Evolutionary conservation across 2,113 vertebrate species (phyloP).

Genomic region (Thermophis baileyi): DNA sequence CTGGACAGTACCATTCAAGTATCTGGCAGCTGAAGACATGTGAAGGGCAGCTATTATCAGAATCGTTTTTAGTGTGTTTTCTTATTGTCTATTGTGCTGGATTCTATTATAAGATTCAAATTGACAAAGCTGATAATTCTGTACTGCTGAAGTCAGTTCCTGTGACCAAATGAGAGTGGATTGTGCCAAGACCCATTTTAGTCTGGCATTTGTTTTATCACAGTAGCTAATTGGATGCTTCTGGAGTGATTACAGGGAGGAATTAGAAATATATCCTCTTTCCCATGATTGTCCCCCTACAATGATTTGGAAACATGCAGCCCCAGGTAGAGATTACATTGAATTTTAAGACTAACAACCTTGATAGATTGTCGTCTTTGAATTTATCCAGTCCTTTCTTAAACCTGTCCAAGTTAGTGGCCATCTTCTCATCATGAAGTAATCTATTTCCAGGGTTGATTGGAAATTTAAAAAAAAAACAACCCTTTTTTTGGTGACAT

Average conservation of each 20-base stretch:
- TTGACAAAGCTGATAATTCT: not conserved
- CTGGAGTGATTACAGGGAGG: not conserved
- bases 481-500: not conserved
- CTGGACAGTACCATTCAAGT: not conserved
- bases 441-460: not conserved
- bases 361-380: not conserved
- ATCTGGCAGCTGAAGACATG: not conserved
- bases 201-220: not conserved
- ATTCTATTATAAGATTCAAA: not conserved
- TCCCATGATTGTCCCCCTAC: not conserved
- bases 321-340: not conserved
- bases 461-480: not conserved
- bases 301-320: not conserved
- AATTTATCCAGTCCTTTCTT: not conserved
- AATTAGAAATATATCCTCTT: not conserved
- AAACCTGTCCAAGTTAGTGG: not conserved
- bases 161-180: not conserved
- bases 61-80: not conserved
- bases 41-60: not conserved
- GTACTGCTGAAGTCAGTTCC: not conserved
- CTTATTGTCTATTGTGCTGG: not conserved
- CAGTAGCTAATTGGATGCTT: not conserved
- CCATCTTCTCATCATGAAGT: not conserved
- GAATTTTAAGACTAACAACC: not conserved
- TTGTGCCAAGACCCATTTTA: not conserved